Evolutionary conservation across 2,113 vertebrate genomes (phyloP).

Genomic region (Glareola pratincola): DNA sequence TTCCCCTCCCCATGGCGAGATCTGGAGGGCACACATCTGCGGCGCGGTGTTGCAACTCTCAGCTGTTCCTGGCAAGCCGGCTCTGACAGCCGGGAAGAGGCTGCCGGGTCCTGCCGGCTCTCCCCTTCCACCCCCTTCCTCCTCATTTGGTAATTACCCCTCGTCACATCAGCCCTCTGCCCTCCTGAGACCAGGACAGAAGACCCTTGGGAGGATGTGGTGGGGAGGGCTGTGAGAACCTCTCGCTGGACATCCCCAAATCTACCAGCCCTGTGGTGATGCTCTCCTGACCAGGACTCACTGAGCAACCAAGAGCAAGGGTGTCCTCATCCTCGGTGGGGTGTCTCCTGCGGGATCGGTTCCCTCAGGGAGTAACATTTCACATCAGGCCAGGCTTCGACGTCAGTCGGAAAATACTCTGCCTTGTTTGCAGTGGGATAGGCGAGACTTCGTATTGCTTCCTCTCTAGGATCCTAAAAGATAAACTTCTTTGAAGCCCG

Average conservation of each 20-base stretch:
- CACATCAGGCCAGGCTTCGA: neutral
- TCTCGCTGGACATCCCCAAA: neutral
- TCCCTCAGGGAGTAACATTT: neutral
- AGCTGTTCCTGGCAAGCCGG: neutral
- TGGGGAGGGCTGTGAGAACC: neutral
- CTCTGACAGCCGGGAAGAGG: neutral
- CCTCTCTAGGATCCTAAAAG: neutral
- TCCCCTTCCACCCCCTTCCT: neutral
- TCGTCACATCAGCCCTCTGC: rapidly evolving
- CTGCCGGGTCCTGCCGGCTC: neutral
- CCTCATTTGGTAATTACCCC: neutral
- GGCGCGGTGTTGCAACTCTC: neutral
- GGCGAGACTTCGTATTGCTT: rapidly evolving
- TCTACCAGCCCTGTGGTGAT: rapidly evolving
- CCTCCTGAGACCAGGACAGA: neutral
- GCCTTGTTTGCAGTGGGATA: neutral
- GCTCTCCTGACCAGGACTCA: neutral
- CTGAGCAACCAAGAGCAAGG: neutral
- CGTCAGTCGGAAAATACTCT: rapidly evolving
- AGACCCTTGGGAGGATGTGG: neutral
- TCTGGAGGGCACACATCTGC: neutral
- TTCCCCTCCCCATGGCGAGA: neutral
- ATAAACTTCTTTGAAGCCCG: neutral
- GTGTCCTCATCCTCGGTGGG: neutral
- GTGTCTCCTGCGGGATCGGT: neutral